Percentiles rank a stretch among this genome's conserved stretches.
phyloP scores from a whole-genome alignment of 1,140 invertebrate genomes.

The Elysia chlorotica region DNA sequence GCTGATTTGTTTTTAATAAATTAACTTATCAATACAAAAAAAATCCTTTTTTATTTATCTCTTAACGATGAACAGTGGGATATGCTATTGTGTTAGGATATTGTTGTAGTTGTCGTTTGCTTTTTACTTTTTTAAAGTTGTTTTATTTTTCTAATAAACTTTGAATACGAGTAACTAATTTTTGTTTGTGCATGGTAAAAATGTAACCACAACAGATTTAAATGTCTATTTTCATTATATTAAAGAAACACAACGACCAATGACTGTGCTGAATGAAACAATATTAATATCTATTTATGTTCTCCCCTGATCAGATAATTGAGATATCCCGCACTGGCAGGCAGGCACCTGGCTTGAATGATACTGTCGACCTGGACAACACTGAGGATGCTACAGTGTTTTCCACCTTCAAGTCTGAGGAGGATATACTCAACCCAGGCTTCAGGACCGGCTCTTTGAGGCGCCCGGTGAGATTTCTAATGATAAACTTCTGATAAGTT shows the following conservation, averaged over 20 bases:
- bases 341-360: conserved; percentile 10
- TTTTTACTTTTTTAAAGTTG: not conserved
- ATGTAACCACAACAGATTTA: not conserved
- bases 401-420: conserved; percentile 29
- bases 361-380: conserved; percentile 19
- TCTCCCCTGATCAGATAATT: conserved; percentile 23
- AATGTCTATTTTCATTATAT: not conserved
- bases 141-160: not conserved
- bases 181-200: not conserved
- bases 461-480: conserved; percentile 19
- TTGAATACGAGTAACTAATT: not conserved
- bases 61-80: no score
- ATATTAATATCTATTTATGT: no score
- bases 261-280: no score
- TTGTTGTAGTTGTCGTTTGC: not conserved
- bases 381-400: conserved; percentile 25
- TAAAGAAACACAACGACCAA: not conserved
- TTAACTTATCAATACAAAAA: no score
- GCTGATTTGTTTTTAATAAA: no score
- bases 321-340: conserved; percentile 27
- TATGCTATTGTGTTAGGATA: not conserved
- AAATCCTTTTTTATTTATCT: no score
- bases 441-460: conserved; percentile 15
- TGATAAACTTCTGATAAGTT: no score
- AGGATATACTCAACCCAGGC: conserved; percentile 16